A percentile compares a stretch with the other conserved stretches of the same genome.
These are phyloP conservation scores for Chymomyza procnemis DNA, from an alignment of 2,888 invertebrate species.

Conservation along the genomic window DNA sequence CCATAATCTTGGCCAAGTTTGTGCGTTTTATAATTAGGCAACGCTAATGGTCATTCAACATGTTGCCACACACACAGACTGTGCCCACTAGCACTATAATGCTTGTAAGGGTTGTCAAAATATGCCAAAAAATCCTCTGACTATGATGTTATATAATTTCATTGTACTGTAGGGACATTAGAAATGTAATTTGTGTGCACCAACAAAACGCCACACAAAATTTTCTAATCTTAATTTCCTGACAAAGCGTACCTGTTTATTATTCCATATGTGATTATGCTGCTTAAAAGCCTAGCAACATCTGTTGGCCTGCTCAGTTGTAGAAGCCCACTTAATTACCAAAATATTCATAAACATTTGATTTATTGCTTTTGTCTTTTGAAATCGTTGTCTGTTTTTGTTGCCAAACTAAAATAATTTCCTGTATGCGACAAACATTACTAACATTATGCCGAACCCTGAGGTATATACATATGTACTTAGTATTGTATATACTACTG, in stretches of 20 bases:
- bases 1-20: background rate
- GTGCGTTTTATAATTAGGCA: background rate
- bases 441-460: background rate
- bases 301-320: conserved; percentile 8
- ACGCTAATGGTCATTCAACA: background rate
- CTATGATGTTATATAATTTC: background rate
- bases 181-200: background rate
- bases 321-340: conserved; percentile 57
- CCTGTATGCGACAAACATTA: background rate
- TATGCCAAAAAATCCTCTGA: background rate
- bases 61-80: background rate
- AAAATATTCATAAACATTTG: conserved; percentile 37
- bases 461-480: too few species aligned
- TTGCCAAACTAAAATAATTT: background rate
- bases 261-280: conserved; percentile 49
- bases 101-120: too few species aligned
- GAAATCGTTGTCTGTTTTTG: conserved; percentile 19
- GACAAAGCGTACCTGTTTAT: background rate
- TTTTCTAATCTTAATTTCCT: background rate
- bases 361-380: conserved; percentile 11
- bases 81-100: too few species aligned
- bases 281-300: conserved; percentile 36
- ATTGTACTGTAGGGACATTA: background rate
- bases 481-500: too few species aligned
- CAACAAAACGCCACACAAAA: background rate